Evolutionary conservation across 1,140 invertebrate species (phyloP), one percentile per base, ranked within the genome.

Genomic region (Ctenoplectra terminalis): DNA sequence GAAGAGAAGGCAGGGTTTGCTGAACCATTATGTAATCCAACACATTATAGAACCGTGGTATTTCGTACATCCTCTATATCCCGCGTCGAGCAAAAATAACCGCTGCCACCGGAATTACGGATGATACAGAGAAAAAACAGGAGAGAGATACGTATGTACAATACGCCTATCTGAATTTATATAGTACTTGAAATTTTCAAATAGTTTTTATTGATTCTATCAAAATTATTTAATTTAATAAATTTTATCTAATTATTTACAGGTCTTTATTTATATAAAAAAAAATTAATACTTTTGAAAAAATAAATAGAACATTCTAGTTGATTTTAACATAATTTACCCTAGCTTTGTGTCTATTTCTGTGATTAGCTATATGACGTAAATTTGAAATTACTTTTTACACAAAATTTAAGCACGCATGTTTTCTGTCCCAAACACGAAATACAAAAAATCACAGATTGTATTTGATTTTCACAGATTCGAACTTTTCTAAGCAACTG

Each of bases 1-100:
- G 84, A 89, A 84, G 83, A 76, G 75, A 81, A 56, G 82, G 85
- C 76, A 90, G 91, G 84, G 92, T 93, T 93, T 92, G 91, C 86
- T 92, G 92, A 93, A 93, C 92, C 90, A 87, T 93, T 92, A 91
- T 87, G 88, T 90, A 92, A 92, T 74, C 58, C 71, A 48, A 34
- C 34, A 13, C n/a, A n/a, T n/a, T 50, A 58, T 56, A 66, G 66
- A 79, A 70, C 37, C 31, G 67, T n/a, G 72, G 56, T 54, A 48
- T 71, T 83, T 80, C 40, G 40, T 70, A n/a, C 58, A 50, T 23
- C 37, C 34, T 9, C 23, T 54, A 23, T 46, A 54, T 43, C 56
- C 31, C 84, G 63, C 69, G 60, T 23, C 46, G 64, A 29, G 43
- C 69, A 37, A 82, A 81, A 86, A 82, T 86, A 84, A 61, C 67